Evolutionary conservation across 2,113 vertebrate genomes (phyloP).

Genomic region (Ranitomeya imitator): DNA sequence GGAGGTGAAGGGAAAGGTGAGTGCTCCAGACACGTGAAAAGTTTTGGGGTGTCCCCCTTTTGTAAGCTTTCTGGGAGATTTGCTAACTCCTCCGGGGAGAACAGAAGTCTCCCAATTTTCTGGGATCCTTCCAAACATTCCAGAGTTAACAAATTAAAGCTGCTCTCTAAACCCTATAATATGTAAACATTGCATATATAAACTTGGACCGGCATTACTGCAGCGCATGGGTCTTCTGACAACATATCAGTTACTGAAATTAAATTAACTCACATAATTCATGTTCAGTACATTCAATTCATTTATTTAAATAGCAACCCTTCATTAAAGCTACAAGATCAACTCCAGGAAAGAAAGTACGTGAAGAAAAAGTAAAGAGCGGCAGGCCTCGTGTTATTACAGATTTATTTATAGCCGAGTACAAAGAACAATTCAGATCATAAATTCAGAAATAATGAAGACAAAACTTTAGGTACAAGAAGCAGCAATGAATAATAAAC

Average conservation of each 20-base stretch:
- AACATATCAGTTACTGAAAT: neutral
- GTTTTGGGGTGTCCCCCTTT: too few species aligned
- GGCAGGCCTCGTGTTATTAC: neutral
- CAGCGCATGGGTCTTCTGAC: too few species aligned
- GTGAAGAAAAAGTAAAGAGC: neutral
- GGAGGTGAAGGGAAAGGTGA: too few species aligned
- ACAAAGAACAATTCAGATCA: neutral
- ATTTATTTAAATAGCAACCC: neutral
- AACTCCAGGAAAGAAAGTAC: neutral
- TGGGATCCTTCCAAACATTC: too few species aligned
- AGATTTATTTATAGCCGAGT: neutral
- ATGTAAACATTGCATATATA: too few species aligned
- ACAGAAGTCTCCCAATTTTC: too few species aligned
- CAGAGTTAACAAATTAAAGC: too few species aligned
- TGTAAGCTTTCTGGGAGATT: too few species aligned
- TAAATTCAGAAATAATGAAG: neutral
- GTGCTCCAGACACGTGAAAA: too few species aligned
- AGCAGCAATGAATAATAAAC: neutral
- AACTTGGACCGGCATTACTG: too few species aligned
- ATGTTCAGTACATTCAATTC: neutral
- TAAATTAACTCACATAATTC: neutral
- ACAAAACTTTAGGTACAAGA: constrained; percentile 8
- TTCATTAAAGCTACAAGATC: neutral
- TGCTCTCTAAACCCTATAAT: too few species aligned
- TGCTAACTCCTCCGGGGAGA: too few species aligned